These are phyloP conservation scores for Hybos culiciformis DNA, from an alignment of 2,888 invertebrate species.

Conservation along the genomic window DNA sequence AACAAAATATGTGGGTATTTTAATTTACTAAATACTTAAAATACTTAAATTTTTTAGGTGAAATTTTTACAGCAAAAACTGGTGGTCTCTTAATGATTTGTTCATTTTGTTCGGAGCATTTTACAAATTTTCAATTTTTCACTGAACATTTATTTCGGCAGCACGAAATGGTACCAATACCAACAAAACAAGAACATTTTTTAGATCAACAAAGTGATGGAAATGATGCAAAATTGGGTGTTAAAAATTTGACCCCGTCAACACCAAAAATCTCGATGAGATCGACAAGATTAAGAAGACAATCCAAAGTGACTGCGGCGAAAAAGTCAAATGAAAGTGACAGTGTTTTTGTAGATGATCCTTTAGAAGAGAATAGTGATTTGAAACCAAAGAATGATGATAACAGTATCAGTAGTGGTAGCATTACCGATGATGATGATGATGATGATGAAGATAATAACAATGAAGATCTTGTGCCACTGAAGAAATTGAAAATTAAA, in stretches of 20 bases:
- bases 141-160: neutral
- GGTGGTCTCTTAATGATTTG: neutral
- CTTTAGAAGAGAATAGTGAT: neutral
- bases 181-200: too few species aligned
- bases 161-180: neutral
- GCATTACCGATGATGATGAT: neutral
- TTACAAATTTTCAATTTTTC: neutral
- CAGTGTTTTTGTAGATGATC: neutral
- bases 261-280: neutral
- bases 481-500: too few species aligned
- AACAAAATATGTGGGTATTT: too few species aligned
- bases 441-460: neutral
- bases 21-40: too few species aligned
- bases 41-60: too few species aligned
- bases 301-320: too few species aligned
- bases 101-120: neutral
- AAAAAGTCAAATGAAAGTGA: neutral
- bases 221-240: neutral
- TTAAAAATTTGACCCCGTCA: neutral
- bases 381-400: neutral
- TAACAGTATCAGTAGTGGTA: neutral
- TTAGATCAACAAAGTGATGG: neutral
- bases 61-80: neutral
- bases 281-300: too few species aligned
- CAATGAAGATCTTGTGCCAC: neutral